Conservation (phyloP, 1,140 invertebrate species). For the Agrilus planipennis region DNA sequence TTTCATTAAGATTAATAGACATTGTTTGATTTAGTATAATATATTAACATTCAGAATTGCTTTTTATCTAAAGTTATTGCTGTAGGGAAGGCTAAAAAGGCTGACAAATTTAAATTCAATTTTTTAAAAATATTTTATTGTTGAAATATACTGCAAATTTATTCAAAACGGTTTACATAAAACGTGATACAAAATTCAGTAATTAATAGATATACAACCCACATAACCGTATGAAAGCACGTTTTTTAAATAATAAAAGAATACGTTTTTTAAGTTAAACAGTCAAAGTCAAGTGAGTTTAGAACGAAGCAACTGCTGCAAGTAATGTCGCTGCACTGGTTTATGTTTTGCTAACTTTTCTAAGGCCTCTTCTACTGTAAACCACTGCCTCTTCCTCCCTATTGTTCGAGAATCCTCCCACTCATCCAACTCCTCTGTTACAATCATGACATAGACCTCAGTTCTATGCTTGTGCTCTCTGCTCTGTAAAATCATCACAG, state of each 20-base stretch:
- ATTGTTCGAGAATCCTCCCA: conserved; percentile 88
- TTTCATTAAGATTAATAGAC: too few species aligned
- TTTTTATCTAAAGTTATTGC: too few species aligned
- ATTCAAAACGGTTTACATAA: conserved; percentile 22
- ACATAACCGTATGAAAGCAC: conserved; percentile 20
- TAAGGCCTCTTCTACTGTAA: conserved; percentile 76
- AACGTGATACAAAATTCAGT: conserved; percentile 23
- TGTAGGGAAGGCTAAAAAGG: too few species aligned
- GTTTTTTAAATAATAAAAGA: conserved; percentile 20
- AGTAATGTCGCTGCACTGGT: conserved; percentile 77
- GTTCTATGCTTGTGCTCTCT: conserved; percentile 84
- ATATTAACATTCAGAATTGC: too few species aligned
- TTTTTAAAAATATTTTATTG: too few species aligned
- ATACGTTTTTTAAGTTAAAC: conserved; percentile 11
- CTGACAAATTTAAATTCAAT: too few species aligned
- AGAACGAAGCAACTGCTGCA: conserved; percentile 54
- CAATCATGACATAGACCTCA: conserved; percentile 83
- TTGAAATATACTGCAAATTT: conserved; percentile 21
- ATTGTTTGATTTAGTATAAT: too few species aligned
- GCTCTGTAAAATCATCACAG: conserved; percentile 52
- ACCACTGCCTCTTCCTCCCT: conserved; percentile 85
- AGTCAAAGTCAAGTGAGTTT: conserved; percentile 33
- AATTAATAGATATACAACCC: conserved; percentile 20
- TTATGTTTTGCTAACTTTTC: conserved; percentile 77
- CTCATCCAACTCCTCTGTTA: conserved; percentile 81